Evolutionary conservation across 2,888 invertebrate species (phyloP), one percentile per base, ranked within the genome.

Genomic region (Caenorhabditis angaria): DNA sequence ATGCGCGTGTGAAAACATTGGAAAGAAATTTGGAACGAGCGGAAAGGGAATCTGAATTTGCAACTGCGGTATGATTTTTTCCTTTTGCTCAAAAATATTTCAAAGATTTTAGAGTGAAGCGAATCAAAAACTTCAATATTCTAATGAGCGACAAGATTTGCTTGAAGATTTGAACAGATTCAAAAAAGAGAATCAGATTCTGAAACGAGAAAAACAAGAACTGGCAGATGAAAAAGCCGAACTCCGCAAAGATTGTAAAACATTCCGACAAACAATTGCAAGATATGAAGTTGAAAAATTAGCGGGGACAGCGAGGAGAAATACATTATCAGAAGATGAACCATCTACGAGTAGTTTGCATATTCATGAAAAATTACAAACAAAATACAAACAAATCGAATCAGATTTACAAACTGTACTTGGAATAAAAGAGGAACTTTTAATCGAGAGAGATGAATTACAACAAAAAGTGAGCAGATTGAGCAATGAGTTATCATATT

Each of bases 211-310:
- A 0, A 32, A 61, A 3, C 61, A 68, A 22, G 75, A 78, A 58
- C 24, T 78, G 8, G 2, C 64, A 1, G 76, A 69, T 14, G 77
- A 78, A 47, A 74, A 77, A 47, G 10, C 59, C 0, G 81, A 81
- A 58, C 69, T 80, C 29, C 72, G 76, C 35, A 79, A 80, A 50
- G 81, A 81, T 54, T 81, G 81, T 65, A 81, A 80, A 70, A 76
- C 72, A 0, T 78, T 79, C 47, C 66, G 81, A 8, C 79, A 80
- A 29, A 73, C 76, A n/a, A 76, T 81, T 51, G 81, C 81, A 0
- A 72, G 68, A 48, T 70, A 65, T 50, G 79, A 81, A 65, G 81
- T 73, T 2, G 72, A 73, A 29, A 68, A 62, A 28, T 55, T 73
- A 56, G 64, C 61, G 0, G 64, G 55, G 18, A 25, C 63, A 2